phyloP scores from a whole-genome alignment of 2,888 invertebrate genomes.

The Chaetogeoica ovagalla region DNA sequence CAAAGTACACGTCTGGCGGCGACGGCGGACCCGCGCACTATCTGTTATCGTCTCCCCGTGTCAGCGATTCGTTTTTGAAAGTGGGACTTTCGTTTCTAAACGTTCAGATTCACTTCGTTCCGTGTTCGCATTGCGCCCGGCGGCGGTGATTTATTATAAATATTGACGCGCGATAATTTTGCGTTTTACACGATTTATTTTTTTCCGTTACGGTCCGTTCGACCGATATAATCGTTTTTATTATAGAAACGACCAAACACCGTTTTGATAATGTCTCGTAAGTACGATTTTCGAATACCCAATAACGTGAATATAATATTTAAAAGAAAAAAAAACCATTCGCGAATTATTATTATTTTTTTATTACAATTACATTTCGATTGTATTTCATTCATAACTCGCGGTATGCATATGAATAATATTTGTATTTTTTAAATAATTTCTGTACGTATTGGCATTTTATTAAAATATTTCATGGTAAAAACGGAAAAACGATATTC shows the following conservation, averaged over 20 bases:
- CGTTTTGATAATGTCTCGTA: background rate
- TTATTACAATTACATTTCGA: no score
- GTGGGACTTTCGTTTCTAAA: background rate
- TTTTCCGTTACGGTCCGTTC: background rate
- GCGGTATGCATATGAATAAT: no score
- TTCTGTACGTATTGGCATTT: no score
- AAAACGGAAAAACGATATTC: no score
- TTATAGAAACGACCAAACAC: background rate
- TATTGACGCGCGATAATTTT: background rate
- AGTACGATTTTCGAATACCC: constrained; percentile 8
- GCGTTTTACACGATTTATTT: background rate
- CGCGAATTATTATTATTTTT: background rate
- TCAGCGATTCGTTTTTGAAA: background rate
- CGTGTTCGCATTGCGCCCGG: no score
- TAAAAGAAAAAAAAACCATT: background rate
- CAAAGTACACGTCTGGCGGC: background rate
- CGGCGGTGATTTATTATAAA: background rate
- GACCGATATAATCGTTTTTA: background rate
- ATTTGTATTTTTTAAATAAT: no score
- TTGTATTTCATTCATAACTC: no score
- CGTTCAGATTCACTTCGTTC: no score
- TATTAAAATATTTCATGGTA: no score
- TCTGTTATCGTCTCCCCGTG: no score
- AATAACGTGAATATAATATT: background rate
- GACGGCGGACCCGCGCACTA: background rate